phyloP scores from a whole-genome alignment of 2,797 vertebrate genomes.

The Lophotriccus pileatus region DNA sequence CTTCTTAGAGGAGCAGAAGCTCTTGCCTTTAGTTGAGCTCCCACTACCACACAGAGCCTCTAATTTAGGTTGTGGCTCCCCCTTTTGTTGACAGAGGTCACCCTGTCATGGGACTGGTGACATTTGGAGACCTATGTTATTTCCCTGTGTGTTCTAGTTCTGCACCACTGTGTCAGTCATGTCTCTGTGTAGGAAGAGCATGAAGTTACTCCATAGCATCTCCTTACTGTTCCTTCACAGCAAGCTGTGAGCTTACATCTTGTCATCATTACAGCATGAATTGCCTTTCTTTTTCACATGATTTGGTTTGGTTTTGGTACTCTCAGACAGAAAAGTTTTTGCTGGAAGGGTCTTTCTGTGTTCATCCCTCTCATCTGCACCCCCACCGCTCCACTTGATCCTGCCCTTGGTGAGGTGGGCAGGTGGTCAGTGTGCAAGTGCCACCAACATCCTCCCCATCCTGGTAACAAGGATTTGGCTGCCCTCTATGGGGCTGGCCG shows the following conservation, averaged over 20 bases:
- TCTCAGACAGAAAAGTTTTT: not conserved
- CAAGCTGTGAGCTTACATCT: not conserved
- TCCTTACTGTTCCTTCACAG: not conserved
- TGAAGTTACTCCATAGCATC: not conserved
- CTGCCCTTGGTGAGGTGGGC: not conserved
- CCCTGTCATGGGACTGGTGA: not conserved
- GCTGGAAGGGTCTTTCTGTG: not conserved
- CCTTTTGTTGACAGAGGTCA: not conserved
- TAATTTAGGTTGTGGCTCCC: not conserved
- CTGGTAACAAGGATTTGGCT: not conserved
- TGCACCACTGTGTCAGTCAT: accelerated
- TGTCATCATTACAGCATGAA: not conserved
- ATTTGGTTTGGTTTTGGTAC: not conserved
- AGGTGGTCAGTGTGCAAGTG: not conserved
- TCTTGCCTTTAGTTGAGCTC: not conserved
- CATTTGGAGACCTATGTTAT: not conserved
- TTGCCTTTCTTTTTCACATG: not conserved
- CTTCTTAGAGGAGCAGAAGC: not conserved
- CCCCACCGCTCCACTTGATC: not conserved
- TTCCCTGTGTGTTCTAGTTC: not conserved
- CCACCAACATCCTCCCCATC: not conserved
- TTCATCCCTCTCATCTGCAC: not conserved
- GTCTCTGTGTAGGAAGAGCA: not conserved
- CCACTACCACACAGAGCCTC: not conserved
- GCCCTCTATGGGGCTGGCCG: not conserved